Evolutionary conservation across 2,888 invertebrate species (phyloP), one percentile per base, ranked within the genome.

Genomic region (Dryocosmus kuriphilus): DNA sequence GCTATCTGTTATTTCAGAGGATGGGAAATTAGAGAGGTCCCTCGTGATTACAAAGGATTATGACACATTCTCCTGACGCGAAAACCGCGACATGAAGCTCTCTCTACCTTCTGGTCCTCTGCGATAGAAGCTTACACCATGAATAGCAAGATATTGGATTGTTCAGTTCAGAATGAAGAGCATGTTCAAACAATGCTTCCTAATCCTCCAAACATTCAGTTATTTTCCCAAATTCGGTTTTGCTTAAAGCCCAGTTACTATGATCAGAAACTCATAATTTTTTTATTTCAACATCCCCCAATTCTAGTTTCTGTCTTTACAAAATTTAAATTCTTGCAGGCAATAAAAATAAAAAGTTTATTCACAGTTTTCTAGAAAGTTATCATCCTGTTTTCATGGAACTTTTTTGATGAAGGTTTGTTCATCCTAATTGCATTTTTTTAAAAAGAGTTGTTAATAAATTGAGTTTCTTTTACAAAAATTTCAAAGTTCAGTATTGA

Each of bases 1-100:
- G 85, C 86, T 89, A 89, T 88, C 86, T 87, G 86, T 83, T 86
- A 82, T 86, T 85, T 85, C 86, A 85, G 87, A 84, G 84, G 81
- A 76, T 78, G 77, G 75, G 51, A 78, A 75, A 62, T 67, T 35
- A n/a, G 74, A 81, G 76, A 76, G 79, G 77, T 38, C 63, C n/a
- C 65, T 73, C 9, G 78, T 80, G 77, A 79, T 82, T 82, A 82
- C 78, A 79, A 78, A 74, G 78, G 81, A 81, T 79, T 73, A 78
- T 57, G 57, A 57, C 24, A 24, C 57, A 57, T 57, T 14, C 22
- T 57, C 57, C 14, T 57, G 14, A 57, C 24, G 57, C 24, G 57
- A 57, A 57, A 57, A 57, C 24, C 24, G 57, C 57, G 57, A 57
- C 14, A 57, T 8, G 57, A 24, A 57, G 57, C 57, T 14, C 46